A percentile compares a stretch with the other conserved stretches of the same genome.
Conservation (phyloP, 2,888 invertebrate species). For the Blastobasis lacticolella region DNA sequence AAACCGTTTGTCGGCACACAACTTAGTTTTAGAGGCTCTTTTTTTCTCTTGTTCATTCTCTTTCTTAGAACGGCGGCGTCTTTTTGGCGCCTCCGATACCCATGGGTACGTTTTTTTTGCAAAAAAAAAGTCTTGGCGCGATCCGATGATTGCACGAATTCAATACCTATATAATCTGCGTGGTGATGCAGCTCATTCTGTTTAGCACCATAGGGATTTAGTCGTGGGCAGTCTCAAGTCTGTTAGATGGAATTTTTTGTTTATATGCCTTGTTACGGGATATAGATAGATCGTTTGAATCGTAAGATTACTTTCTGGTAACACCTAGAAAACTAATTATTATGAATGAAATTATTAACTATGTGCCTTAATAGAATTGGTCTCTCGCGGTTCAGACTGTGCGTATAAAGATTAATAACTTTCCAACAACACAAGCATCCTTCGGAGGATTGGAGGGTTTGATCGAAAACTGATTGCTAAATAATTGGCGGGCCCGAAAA, state of each 20-base stretch:
- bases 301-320: too few relatives aligned
- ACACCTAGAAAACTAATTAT: background rate
- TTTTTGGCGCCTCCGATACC: conserved; percentile 63
- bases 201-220: background rate
- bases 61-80: conserved; percentile 55
- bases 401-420: conserved; percentile 1
- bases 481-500: conserved; percentile 35
- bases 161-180: background rate
- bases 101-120: conserved; percentile 29
- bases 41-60: conserved; percentile 59
- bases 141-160: conserved; percentile 4
- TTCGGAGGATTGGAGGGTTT: conserved; percentile 29
- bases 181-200: background rate
- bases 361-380: background rate
- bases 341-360: too few relatives aligned
- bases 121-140: conserved; percentile 36
- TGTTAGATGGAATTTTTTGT: background rate
- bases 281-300: too few relatives aligned
- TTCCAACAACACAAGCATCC: conserved; percentile 12
- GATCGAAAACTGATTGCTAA: conserved; percentile 48
- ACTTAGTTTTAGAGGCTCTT: conserved; percentile 41
- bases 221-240: background rate
- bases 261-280: too few relatives aligned
- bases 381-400: background rate
- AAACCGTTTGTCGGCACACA: conserved; percentile 57